A percentile compares a stretch with the other conserved stretches of the same genome.
Conservation (phyloP, 2,888 invertebrate genomes). For the Xanthia icteritia region DNA sequence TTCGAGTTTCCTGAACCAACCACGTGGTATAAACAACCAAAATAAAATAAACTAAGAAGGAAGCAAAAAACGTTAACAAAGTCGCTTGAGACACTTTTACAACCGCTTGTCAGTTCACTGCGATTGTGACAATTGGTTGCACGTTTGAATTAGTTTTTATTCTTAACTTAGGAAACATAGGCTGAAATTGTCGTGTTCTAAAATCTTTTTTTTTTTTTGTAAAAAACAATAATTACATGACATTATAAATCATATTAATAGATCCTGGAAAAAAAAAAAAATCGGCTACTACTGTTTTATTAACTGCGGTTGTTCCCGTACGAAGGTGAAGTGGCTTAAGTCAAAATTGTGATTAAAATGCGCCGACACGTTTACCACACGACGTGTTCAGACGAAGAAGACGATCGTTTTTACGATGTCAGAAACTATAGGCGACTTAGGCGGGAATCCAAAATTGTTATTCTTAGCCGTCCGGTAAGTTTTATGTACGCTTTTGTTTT, state of each 20-base stretch:
- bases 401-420: conserved; percentile 68
- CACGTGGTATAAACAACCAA: conserved; percentile 52
- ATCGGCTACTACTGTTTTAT: conserved; percentile 1
- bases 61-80: conserved; percentile 57
- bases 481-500: background rate
- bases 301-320: background rate
- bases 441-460: conserved; percentile 80
- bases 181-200: background rate
- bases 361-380: conserved; percentile 77
- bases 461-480: conserved; percentile 81
- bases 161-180: background rate
- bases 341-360: conserved; percentile 72
- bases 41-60: conserved; percentile 47
- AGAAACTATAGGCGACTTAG: conserved; percentile 77
- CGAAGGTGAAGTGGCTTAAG: conserved; percentile 53
- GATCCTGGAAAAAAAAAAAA: background rate
- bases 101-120: conserved; percentile 54
- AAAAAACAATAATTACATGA: background rate
- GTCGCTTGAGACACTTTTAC: conserved; percentile 48
- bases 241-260: background rate
- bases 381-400: conserved; percentile 75
- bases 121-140: conserved; percentile 48
- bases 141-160: conserved; percentile 40
- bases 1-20: conserved; percentile 57
- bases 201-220: background rate